These are phyloP conservation scores for Neoitamus cyanurus DNA, from an alignment of 2,888 invertebrate species.

Conservation along the genomic window DNA sequence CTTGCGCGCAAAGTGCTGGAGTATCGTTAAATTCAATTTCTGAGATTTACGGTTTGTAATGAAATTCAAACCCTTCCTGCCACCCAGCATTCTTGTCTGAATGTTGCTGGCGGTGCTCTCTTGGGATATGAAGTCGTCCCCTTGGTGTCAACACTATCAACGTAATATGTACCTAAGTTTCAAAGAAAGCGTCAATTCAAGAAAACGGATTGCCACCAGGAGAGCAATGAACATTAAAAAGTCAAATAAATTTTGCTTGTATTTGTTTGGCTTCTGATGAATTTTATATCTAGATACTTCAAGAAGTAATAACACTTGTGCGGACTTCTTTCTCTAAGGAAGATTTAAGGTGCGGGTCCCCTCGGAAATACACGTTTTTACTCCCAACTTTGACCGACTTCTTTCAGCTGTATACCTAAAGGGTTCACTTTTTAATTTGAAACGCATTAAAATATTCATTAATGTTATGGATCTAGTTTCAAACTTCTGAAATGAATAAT, in stretches of 20 bases:
- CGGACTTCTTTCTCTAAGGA: background rate
- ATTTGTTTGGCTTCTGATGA: background rate
- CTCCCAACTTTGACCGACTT: background rate
- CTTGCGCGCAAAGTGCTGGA: background rate
- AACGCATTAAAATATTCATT: background rate
- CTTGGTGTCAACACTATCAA: background rate
- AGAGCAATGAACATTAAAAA: conserved; percentile 1
- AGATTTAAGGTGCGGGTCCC: background rate
- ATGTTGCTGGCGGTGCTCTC: background rate
- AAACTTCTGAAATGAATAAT: background rate
- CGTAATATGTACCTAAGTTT: background rate
- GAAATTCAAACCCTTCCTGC: background rate
- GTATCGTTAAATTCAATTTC: conserved; percentile 5
- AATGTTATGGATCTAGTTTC: background rate
- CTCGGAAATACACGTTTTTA: background rate
- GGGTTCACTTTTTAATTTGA: background rate
- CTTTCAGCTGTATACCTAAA: background rate
- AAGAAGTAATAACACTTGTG: background rate
- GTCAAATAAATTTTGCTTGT: background rate
- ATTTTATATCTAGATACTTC: background rate
- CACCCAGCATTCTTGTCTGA: background rate
- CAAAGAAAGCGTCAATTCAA: background rate
- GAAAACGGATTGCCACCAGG: background rate
- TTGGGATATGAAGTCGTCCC: background rate
- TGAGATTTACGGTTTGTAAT: conserved; percentile 1